phyloP scores from a whole-genome alignment of 2,113 vertebrate species.

The Chrysemys picta region DNA sequence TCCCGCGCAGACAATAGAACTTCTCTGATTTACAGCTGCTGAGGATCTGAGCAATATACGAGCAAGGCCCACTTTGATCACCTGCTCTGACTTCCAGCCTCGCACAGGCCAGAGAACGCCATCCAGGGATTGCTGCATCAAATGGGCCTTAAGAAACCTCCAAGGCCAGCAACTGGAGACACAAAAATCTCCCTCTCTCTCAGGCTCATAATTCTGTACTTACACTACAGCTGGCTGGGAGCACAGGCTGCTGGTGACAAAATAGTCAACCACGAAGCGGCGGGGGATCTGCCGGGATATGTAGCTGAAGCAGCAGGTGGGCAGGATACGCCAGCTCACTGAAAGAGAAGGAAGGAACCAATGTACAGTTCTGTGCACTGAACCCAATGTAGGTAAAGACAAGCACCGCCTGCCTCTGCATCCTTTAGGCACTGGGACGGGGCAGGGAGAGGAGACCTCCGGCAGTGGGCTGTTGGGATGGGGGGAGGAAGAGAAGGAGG shows the following conservation, averaged over 20 bases:
- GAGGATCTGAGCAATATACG: not conserved
- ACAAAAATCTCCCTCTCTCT: not conserved
- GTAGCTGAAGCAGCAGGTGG: slow-evolving; percentile 79
- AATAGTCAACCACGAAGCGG: slow-evolving; percentile 63
- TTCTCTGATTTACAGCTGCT: no score
- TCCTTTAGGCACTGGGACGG: no score
- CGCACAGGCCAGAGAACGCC: not conserved
- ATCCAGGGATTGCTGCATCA: no score
- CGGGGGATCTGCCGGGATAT: slow-evolving; percentile 32
- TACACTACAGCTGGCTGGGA: slow-evolving; percentile 73
- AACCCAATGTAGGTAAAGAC: not conserved
- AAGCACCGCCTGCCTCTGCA: not conserved
- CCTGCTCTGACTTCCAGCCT: not conserved
- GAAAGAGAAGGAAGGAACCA: not conserved
- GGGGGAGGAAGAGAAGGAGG: no score
- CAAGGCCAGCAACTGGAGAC: not conserved
- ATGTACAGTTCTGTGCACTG: not conserved
- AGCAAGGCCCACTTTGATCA: not conserved
- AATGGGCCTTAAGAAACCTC: not conserved
- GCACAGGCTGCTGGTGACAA: slow-evolving; percentile 76
- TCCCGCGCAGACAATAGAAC: no score
- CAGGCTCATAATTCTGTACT: slow-evolving; percentile 45
- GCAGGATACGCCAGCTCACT: slow-evolving; percentile 73
- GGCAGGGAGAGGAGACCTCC: not conserved
- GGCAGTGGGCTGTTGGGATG: no score